These are phyloP conservation scores for Agapornis roseicollis DNA, from an alignment of 2,113 vertebrate species.

Conservation along the genomic window DNA sequence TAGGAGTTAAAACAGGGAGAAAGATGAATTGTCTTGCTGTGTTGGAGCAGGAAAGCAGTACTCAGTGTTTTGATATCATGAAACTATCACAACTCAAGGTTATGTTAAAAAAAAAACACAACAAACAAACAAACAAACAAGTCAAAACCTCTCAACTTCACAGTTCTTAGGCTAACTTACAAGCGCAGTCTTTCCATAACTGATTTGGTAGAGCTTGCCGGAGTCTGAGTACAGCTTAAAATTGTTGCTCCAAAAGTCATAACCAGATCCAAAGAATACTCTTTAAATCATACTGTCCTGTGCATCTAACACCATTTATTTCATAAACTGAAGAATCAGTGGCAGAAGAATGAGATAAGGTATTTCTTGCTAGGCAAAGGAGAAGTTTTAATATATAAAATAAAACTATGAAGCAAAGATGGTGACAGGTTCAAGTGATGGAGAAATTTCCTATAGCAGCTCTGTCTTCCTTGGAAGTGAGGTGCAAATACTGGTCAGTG, in stretches of 20 bases:
- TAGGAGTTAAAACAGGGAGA: not conserved
- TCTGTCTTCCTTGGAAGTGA: not conserved
- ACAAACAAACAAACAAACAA: not conserved
- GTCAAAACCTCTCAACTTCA: not conserved
- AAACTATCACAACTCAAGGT: not conserved
- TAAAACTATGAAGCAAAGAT: not conserved
- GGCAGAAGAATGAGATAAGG: not conserved
- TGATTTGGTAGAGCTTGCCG: not conserved
- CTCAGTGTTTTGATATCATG: not conserved
- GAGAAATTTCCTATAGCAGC: not conserved
- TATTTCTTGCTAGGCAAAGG: not conserved
- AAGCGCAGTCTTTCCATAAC: not conserved
- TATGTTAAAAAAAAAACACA: not conserved
- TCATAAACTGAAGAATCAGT: not conserved
- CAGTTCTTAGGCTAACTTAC: not conserved
- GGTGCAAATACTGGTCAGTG: accelerated
- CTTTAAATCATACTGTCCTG: not conserved
- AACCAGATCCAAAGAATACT: not conserved
- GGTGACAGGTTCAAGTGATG: not conserved
- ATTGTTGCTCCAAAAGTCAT: not conserved
- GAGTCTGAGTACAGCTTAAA: not conserved
- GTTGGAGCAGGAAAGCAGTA: not conserved
- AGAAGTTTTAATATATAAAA: not conserved
- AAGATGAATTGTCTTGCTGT: not conserved
- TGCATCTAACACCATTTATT: not conserved